Conservation (phyloP, 2,113 vertebrate species). For the Aegotheles bennettii region DNA sequence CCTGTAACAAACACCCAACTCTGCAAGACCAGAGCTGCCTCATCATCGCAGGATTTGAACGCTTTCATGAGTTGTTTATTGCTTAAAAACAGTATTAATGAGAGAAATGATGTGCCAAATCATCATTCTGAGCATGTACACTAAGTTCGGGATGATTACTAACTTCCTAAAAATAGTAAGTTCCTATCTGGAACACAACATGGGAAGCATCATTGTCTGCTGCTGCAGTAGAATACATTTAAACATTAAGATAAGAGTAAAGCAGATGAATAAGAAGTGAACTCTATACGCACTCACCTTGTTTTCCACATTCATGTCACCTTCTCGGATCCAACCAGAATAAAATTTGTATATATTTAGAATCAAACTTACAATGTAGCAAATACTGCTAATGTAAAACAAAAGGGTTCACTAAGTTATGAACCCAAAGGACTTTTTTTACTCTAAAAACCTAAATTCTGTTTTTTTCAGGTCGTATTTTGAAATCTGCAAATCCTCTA, state of each 20-base stretch:
- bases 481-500: not conserved
- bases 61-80: not conserved
- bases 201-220: conserved; percentile 26
- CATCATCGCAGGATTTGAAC: not conserved
- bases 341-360: conserved; percentile 65
- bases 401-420: conserved; percentile 1
- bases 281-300: not conserved
- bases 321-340: conserved; percentile 38
- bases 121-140: not conserved
- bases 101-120: not conserved
- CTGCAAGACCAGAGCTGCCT: not conserved
- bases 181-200: conserved; percentile 5
- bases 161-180: conserved; percentile 34
- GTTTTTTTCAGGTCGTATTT: not conserved
- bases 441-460: not conserved
- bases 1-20: not conserved
- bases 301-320: conserved; percentile 32
- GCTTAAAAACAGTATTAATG: not conserved
- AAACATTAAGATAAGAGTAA: conserved; percentile 17
- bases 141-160: not conserved
- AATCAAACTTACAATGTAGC: conserved; percentile 3
- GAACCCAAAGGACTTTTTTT: not conserved
- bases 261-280: conserved; percentile 55
- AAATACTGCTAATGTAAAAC: conserved; percentile 41
- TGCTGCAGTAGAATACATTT: conserved; percentile 16